Evolutionary conservation across 2,797 vertebrate species (phyloP).

Genomic region (Phalloptychus januarius): DNA sequence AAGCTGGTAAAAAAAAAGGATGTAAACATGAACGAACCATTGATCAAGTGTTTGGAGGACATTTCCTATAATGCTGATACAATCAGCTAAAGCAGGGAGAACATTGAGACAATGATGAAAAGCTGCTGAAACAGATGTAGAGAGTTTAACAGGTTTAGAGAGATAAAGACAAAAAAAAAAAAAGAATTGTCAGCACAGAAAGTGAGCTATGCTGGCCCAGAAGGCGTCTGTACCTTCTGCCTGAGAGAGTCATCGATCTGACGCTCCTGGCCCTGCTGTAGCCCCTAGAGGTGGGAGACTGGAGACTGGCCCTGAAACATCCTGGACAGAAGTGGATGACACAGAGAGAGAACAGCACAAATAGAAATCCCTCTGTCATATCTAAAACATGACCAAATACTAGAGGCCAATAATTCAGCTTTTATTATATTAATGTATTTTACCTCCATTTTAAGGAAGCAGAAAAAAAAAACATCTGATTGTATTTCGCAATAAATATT

Average conservation of each 20-base stretch:
- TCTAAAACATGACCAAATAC: too few relatives aligned
- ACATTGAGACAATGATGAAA: constrained; percentile 2
- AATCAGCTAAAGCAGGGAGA: neutral
- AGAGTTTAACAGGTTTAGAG: constrained; percentile 37
- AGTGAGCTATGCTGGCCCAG: constrained; percentile 46
- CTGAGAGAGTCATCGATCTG: constrained; percentile 58
- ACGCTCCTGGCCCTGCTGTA: constrained; percentile 45
- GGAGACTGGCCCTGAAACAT: constrained; percentile 45
- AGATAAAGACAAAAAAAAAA: constrained; percentile 4
- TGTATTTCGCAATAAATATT: too few relatives aligned
- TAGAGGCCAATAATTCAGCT: too few relatives aligned
- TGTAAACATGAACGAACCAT: constrained; percentile 32
- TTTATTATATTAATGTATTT: too few relatives aligned
- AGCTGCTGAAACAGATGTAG: constrained; percentile 8
- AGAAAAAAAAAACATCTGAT: too few relatives aligned
- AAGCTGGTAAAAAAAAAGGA: neutral
- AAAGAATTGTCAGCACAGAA: constrained; percentile 53
- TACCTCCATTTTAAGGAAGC: too few relatives aligned
- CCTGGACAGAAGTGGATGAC: constrained; percentile 31
- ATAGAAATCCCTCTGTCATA: neutral
- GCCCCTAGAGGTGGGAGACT: constrained; percentile 39
- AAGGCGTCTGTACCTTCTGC: constrained; percentile 41
- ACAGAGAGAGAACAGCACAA: constrained; percentile 17
- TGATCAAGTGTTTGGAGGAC: constrained; percentile 8
- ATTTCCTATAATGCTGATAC: neutral